Base-by-base conservation (phyloP, 2,113 vertebrate species). In the Lipophrys pholis region DNA sequence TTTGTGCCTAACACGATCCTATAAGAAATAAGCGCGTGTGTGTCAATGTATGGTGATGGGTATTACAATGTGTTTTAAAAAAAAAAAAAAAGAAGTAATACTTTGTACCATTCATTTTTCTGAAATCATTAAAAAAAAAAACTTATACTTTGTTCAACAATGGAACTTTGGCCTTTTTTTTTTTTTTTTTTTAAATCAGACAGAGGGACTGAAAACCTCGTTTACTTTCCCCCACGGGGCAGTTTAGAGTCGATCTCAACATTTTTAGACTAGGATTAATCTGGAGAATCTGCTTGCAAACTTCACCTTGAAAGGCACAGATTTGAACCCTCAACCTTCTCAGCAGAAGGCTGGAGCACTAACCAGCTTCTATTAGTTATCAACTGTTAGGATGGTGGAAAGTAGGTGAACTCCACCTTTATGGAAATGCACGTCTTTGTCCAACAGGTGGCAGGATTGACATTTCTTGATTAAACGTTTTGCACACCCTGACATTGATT, bases 1-100 rank as follows among this genome's bases (percentile, higher is more conserved):
- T 87, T 81, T 87, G 91, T 94, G 93, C 91, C 92, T 94, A 89
- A 85, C 57, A 73, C 35, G 76, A 90, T 62, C 80, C 73, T 76
- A 65, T 73, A 84, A 76, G 80, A 75, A 70, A 78, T 67, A 57
- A 84, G 69, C 82, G 69, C 80, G 60, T 84, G 69, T 84, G 69
- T 81, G 76, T 78, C 57, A n/a, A 73, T 65, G 60, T 88, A 53
- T 77, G 80, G 54, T 69, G 54, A 73, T 5, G 3, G 65, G 78
- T 89, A 62, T 70, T 84, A 79, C 69, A 40, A 11, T 15, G 51
- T 73, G 60, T 80, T 90, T 77, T 75, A 57, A 30, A 30, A 30
- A 30, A 30, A 30, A 30, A 30, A 30, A 30, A 30, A 30, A 30
- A 78, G 8, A 69, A 63, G 71, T 82, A 73, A 86, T 89, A 90